Base-by-base conservation (phyloP, 1,140 invertebrate genomes). In the Drosophila funebris region DNA sequence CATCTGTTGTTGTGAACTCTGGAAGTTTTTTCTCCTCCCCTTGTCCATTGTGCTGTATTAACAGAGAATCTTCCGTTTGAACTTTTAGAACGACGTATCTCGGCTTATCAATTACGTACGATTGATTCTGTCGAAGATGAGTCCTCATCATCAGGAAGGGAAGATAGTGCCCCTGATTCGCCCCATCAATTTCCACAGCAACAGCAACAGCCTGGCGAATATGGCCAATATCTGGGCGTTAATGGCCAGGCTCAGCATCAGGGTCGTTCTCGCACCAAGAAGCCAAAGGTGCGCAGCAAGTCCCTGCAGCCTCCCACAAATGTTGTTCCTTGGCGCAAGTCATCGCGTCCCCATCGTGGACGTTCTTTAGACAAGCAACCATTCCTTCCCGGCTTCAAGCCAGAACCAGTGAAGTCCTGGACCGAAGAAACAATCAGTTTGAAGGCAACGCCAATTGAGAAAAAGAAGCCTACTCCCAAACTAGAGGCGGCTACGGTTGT, bases 361-460 rank as follows among this genome's bases (percentile, higher is more conserved):
- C 88, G 91, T 9, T 92, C 91, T 0, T 31, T 92, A 41, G 91
- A 91, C 31, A 91, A 91, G 60, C 75, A 76, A 22, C 80, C 76
- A 7, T 90, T 88, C 66, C 60, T 80, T 18, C 81, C 89, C 0
- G 90, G 87, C 14, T 91, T 83, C 4, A 91, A 91, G 61, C 90
- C 90, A 0, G 91, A 89, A 13, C 91, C 90, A 8, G 68, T 91
- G 8, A 93, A 92, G 52, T 91, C 92, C 14, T 94, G 94, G 93
- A 94, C 92, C 29, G 92, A 94, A 78, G 94, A 95, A 90, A 91
- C 88, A 61, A 92, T 94, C 37, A 93, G 93, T 73, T 76, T 94
- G 9, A 94, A 94, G 76, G 93, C 93, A 16, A 82, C 89, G 9
- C 90, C 90, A 5, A 90, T 91, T 57, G 90, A 92, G 27, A 80